A percentile compares a stretch with the other conserved stretches of the same genome.
Evolutionary conservation across 2,113 vertebrate genomes (phyloP).

Genomic region (Chaetodon trifascialis): DNA sequence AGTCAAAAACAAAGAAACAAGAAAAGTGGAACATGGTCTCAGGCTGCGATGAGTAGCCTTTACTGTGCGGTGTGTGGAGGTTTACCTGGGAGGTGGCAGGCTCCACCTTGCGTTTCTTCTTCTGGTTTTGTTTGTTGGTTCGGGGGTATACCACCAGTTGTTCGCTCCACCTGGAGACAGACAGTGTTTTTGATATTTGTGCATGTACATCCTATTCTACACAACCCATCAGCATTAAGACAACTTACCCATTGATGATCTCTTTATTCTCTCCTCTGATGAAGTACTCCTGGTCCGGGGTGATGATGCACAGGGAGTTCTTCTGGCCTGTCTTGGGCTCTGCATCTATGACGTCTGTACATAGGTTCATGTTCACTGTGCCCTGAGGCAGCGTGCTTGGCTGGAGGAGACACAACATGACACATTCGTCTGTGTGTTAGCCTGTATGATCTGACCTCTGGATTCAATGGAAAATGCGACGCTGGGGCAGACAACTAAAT

Average conservation of each 20-base stretch:
- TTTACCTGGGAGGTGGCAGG: slow-evolving; percentile 84
- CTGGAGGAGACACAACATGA: slow-evolving; percentile 65
- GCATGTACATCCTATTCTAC: neutral
- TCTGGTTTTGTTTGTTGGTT: slow-evolving; percentile 90
- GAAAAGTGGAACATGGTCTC: neutral
- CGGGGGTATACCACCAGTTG: slow-evolving; percentile 86
- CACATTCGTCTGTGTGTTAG: neutral
- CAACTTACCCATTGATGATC: slow-evolving; percentile 86
- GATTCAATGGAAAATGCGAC: neutral
- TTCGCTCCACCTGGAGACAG: slow-evolving; percentile 83
- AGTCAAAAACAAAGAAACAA: neutral
- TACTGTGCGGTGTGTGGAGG: neutral
- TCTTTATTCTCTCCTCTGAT: slow-evolving; percentile 88
- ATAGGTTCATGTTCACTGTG: slow-evolving; percentile 89
- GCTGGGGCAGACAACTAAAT: neutral
- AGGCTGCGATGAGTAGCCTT: neutral
- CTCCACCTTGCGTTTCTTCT: slow-evolving; percentile 89
- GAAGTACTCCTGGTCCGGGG: slow-evolving; percentile 87
- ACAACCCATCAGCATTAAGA: neutral
- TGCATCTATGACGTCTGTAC: slow-evolving; percentile 85
- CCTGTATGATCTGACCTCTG: neutral
- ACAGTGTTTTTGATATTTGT: neutral
- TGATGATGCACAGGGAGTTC: slow-evolving; percentile 87
- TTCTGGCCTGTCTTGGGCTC: slow-evolving; percentile 88
- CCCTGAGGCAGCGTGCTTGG: slow-evolving; percentile 88